phyloP scores from a whole-genome alignment of 1,140 invertebrate species.

The Parasteatoda tepidariorum region DNA sequence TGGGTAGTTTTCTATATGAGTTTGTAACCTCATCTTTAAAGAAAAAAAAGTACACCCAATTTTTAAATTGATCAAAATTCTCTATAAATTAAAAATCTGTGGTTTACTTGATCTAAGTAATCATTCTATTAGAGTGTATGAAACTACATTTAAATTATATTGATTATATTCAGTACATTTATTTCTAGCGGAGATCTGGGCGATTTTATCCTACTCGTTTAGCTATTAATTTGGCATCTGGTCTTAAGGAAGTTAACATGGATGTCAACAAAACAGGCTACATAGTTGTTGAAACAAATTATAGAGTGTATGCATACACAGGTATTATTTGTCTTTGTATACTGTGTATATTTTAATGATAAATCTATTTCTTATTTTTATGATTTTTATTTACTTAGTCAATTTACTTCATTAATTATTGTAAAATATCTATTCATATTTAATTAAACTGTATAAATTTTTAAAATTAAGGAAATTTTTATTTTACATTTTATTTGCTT shows the following conservation, averaged over 20 bases:
- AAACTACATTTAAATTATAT: too few relatives aligned
- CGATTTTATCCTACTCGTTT: slow-evolving; percentile 95
- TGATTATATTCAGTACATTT: too few relatives aligned
- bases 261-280: slow-evolving; percentile 76
- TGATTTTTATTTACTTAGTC: neutral
- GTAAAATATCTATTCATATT: too few relatives aligned
- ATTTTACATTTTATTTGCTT: too few relatives aligned
- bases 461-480: neutral
- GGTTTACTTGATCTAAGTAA: too few relatives aligned
- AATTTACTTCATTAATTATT: neutral
- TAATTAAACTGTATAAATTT: neutral
- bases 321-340: slow-evolving; percentile 64
- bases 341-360: slow-evolving; percentile 4
- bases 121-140: too few relatives aligned
- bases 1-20: too few relatives aligned
- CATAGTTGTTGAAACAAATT: slow-evolving; percentile 97
- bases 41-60: too few relatives aligned
- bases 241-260: slow-evolving; percentile 69
- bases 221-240: slow-evolving; percentile 88
- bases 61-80: too few relatives aligned
- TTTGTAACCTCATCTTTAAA: too few relatives aligned
- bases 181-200: slow-evolving; percentile 81
- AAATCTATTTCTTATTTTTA: neutral
- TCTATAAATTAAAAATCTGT: too few relatives aligned
- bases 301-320: slow-evolving; percentile 95